These are phyloP conservation scores for Oceanites oceanicus DNA, from an alignment of 2,113 vertebrate species.

Conservation along the genomic window DNA sequence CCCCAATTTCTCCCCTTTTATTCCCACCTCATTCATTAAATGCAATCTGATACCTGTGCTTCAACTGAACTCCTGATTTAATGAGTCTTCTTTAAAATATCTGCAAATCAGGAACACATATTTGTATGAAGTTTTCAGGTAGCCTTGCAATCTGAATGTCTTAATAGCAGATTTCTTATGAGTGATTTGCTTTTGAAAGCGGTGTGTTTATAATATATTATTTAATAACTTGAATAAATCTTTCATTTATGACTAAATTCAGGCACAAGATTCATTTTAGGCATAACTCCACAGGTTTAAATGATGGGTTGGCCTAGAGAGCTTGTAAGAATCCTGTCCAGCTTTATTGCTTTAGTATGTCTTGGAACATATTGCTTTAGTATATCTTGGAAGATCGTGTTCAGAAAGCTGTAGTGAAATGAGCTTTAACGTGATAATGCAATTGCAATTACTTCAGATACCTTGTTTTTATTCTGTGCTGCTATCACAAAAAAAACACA, in stretches of 20 bases:
- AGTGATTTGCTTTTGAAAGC: not conserved
- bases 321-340: not conserved
- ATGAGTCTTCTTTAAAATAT: not conserved
- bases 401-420: not conserved
- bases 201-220: not conserved
- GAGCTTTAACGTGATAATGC: not conserved
- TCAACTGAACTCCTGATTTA: not conserved
- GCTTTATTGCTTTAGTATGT: not conserved
- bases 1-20: not conserved
- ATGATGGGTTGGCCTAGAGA: not conserved
- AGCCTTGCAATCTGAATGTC: not conserved
- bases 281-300: not conserved
- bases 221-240: not conserved
- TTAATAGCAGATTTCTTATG: not conserved
- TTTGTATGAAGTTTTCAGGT: not conserved
- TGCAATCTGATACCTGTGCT: not conserved
- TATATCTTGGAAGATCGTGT: not conserved
- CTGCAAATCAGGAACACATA: not conserved
- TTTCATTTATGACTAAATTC: not conserved
- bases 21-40: not conserved
- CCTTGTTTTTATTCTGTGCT: not conserved
- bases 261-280: not conserved
- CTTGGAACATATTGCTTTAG: not conserved
- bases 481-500: not conserved
- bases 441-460: not conserved